These are phyloP conservation scores for Eidolon dupreanum DNA, from an alignment of 2,797 vertebrate genomes.

Conservation along the genomic window DNA sequence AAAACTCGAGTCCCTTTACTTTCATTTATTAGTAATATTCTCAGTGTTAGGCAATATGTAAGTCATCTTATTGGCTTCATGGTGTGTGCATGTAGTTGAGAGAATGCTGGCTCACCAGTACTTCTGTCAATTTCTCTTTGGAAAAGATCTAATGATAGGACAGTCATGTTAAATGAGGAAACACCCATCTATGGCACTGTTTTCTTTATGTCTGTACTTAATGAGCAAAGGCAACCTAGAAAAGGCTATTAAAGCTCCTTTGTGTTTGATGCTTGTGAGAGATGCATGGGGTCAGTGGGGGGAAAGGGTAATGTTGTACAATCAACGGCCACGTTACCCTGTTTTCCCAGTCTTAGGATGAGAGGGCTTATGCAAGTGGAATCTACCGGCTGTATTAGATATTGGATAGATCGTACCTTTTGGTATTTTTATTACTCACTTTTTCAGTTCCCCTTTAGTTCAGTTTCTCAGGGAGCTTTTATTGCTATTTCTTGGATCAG, in stretches of 20 bases:
- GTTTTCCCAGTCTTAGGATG: not conserved
- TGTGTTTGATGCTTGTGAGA: not conserved
- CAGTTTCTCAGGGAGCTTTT: not conserved
- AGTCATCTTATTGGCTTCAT: not conserved
- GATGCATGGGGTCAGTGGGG: not conserved
- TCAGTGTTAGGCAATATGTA: not conserved
- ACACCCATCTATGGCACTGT: not conserved
- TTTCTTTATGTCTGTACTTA: not conserved
- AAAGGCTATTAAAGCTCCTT: not conserved
- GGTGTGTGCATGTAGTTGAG: not conserved
- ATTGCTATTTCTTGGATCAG: not conserved
- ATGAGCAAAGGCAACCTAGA: not conserved
- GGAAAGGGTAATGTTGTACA: not conserved
- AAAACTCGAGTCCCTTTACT: not conserved
- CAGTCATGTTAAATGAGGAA: not conserved
- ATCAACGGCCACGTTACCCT: not conserved
- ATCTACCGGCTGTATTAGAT: not conserved
- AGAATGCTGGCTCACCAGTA: too few relatives aligned
- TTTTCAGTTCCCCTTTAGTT: not conserved
- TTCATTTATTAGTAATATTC: not conserved
- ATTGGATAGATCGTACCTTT: not conserved
- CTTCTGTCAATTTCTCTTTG: not conserved
- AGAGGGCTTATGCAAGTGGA: not conserved
- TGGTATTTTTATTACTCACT: not conserved
- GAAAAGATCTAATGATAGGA: not conserved